Evolutionary conservation across 2,888 invertebrate species (phyloP), one percentile per base, ranked within the genome.

Genomic region (Orthosia gracilis): DNA sequence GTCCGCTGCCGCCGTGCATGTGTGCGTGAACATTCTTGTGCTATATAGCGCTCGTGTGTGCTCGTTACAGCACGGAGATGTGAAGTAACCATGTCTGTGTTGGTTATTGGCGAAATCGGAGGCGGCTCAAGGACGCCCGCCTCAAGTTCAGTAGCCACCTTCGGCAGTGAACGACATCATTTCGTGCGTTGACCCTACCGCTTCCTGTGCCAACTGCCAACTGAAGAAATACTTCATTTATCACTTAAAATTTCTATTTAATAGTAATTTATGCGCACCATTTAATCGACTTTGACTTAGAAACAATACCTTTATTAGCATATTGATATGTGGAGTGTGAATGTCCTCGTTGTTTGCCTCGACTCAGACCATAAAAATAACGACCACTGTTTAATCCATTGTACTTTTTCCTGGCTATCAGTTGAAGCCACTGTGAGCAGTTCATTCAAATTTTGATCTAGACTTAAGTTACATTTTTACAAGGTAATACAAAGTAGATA

Each of bases 61-160:
- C 89, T 89, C 86, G 85, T 89, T 89, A 87, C 87, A 84, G 85
- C 85, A 77, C 83, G 78, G 82, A 87, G 87, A 89, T 86, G 83
- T 87, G 79, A 84, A 87, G 84, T 76, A 85, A 82, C 80, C 73
- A 82, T 65, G 79, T 86, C 83, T 89, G 88, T 93, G 91, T 92
- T 93, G 88, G 91, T 90, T 92, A 91, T 93, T 94, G 94, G 92
- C 93, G 88, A 95, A 92, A 94, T 95, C 87, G 90, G 92, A 91
- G 92, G 91, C 89, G 84, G 88, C 92, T 94, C 96, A 96, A 96
- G 96, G 96, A 95, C 96, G 90, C 90, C 95, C 91, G 89, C 92
- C 92, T 88, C 88, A 93, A 92, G 96, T 96, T 96, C 95, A 94
- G 95, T 94, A 94, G 93, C 95, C 95, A 94, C 94, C 93, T 94